Evolutionary conservation across 2,797 vertebrate genomes (phyloP).

Genomic region (Liasis olivaceus): DNA sequence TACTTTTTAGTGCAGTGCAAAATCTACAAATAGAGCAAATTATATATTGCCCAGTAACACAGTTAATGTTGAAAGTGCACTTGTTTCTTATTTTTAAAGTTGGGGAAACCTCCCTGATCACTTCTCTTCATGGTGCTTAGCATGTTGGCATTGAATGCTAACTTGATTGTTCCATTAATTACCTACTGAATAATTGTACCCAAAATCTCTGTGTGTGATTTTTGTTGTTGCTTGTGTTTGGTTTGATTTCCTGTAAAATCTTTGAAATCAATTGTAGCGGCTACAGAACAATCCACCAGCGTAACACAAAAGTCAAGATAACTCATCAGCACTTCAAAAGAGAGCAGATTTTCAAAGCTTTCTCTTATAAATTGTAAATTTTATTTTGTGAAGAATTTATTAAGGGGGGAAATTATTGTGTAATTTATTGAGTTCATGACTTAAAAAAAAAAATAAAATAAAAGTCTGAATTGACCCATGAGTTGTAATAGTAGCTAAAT

Average conservation of each 20-base stretch:
- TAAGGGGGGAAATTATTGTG: slow-evolving; percentile 71
- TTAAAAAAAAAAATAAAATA: slow-evolving; percentile 63
- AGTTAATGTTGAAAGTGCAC: slow-evolving; percentile 66
- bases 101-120: slow-evolving; percentile 64
- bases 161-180: slow-evolving; percentile 59
- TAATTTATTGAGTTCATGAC: slow-evolving; percentile 80
- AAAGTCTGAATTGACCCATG: slow-evolving; percentile 67
- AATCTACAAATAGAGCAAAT: slow-evolving; percentile 21
- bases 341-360: slow-evolving; percentile 66
- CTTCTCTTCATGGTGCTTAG: slow-evolving; percentile 76
- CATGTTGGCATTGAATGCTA: slow-evolving; percentile 63
- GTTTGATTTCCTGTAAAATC: slow-evolving; percentile 52
- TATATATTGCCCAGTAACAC: slow-evolving; percentile 44
- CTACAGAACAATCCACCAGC: slow-evolving; percentile 76
- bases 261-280: slow-evolving; percentile 72
- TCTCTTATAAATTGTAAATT: slow-evolving; percentile 75
- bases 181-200: slow-evolving; percentile 60
- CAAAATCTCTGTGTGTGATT: slow-evolving; percentile 52
- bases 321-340: slow-evolving; percentile 72
- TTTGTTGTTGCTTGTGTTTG: slow-evolving; percentile 60
- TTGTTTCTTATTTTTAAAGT: slow-evolving; percentile 72
- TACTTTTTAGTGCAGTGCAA: slow-evolving; percentile 51
- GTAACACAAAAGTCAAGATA: slow-evolving; percentile 69
- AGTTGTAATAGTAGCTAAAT: not conserved
- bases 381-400: slow-evolving; percentile 81